Percentiles rank a stretch among this genome's conserved stretches.
Conservation (phyloP, 2,888 invertebrate genomes). For the Conops quadrifasciatus region DNA sequence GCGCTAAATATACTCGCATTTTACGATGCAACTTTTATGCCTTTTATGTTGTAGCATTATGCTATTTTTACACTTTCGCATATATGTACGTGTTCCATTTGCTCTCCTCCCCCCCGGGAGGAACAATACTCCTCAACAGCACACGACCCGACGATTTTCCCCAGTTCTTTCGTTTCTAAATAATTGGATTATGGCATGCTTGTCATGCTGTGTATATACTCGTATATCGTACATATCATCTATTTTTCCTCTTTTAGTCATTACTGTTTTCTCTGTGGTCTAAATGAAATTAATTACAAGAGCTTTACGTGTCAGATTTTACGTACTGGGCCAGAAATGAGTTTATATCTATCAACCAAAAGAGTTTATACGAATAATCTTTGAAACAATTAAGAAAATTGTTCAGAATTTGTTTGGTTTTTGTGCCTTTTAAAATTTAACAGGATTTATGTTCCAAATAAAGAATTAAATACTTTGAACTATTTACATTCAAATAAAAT, state of each 20-base stretch:
- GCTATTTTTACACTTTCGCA: background rate
- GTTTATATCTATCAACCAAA: too few species aligned
- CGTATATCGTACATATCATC: background rate
- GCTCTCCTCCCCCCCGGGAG: background rate
- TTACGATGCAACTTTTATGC: background rate
- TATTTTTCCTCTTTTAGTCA: background rate
- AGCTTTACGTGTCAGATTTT: too few species aligned
- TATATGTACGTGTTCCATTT: background rate
- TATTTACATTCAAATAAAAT: too few species aligned
- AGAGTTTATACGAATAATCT: background rate
- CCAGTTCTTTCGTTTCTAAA: conserved; percentile 34
- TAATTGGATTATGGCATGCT: conserved; percentile 33
- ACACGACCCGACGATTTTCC: too few species aligned
- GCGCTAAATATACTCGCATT: conserved; percentile 6
- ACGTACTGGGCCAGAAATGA: too few species aligned
- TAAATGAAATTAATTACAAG: too few species aligned
- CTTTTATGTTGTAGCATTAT: background rate
- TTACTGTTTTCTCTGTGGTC: too few species aligned
- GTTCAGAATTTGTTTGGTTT: background rate
- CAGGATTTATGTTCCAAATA: too few species aligned
- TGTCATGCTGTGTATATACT: background rate
- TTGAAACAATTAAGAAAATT: background rate
- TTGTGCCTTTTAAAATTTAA: too few species aligned
- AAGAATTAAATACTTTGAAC: too few species aligned
- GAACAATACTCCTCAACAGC: background rate